Base-by-base conservation (phyloP, 2,888 invertebrate genomes). In the Dasypogon diadema region DNA sequence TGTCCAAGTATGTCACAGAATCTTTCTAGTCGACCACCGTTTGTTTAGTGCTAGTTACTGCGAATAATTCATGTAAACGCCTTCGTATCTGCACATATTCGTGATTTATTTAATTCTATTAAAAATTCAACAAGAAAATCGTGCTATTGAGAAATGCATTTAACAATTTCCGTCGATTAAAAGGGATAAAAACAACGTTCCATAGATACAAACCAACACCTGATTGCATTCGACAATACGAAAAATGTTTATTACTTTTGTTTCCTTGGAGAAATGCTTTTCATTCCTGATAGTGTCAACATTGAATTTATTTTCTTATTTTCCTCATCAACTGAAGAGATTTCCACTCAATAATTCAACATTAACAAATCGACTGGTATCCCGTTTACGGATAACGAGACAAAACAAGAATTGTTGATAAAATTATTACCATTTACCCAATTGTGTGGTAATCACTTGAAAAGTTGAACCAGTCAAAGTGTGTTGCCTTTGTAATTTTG, bases 391-490 rank as follows among this genome's bases (percentile, higher is more conserved):
- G 46, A 18, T 30, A 12, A 34, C 8, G n/a, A 55, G 24, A 46
- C 46, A 30, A 34, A 21, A 74, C 58, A 56, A 30, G 58, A 42
- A 58, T 30, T 74, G 55, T 22, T 60, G 30, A 12, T 18, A n/a
- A 42, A 63, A 51, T n/a, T 60, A 63, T 75, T 75, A 75, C 65
- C 63, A 63, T 75, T 75, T 51, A 26, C 26, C 21, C 74, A 34
- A 75, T 75, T 75, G 75, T 75, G 75, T 75, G 75, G 75, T 75
- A 75, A 75, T 75, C 63, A 63, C 54, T 63, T 10, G 26, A 42
- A 56, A 73, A 37, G 73, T 73, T 56, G 37, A 70, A 51, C 70
- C 16, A 34, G 8, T 18, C 51, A 30, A 14, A 30, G 21, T 10
- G 30, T 2, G 30, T 16, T 54, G 70, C 18, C 34, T 37, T 60